Evolutionary conservation across 2,797 vertebrate genomes (phyloP), one percentile per base, ranked within the genome.

Genomic region (Cirrhinus mrigala): DNA sequence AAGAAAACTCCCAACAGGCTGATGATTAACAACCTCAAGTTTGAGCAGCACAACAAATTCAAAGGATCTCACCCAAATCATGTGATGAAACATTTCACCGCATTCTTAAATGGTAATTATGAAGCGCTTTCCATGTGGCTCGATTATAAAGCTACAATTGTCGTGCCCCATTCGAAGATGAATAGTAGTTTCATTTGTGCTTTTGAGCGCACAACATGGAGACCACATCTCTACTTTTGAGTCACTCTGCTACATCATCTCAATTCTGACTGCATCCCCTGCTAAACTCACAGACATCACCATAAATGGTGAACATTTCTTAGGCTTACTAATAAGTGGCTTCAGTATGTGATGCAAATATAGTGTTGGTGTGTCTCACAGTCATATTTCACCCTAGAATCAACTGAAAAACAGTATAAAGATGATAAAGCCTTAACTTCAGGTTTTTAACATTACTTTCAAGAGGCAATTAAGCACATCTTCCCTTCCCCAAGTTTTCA

Each of bases 161-260:
- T 33, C 8, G 12, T 27, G 66, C 16, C 37, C 56, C 24, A 78
- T 77, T 86, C 76, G 70, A 48, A 54, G 84, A 77, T 84, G 56
- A 70, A 37, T 27, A 79, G 71, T 48, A 37, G 37, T 58, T 84
- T 50, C 20, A n/a, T 46, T 68, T 82, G n/a, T 56, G 40, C 64
- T 73, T 84, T 56, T 68, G 24, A 33, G 24, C 6, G 52, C 37
- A 46, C 56, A 73, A 76, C 16, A 48, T 8, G 69, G 16, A 73
- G 46, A 69, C 69, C 54, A 33, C 64, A 78, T 70, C 48, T 86
- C 79, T 75, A 76, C 52, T 83, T 84, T 90, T 80, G 84, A 84
- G 79, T 87, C 75, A 73, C 48, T 81, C 73, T 64, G 77, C 70
- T 83, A 85, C 71, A 64, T 81, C 76, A 78, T 37, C 48, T 62